Evolutionary conservation across 2,113 vertebrate genomes (phyloP).

Genomic region (Prionailurus viverrinus): DNA sequence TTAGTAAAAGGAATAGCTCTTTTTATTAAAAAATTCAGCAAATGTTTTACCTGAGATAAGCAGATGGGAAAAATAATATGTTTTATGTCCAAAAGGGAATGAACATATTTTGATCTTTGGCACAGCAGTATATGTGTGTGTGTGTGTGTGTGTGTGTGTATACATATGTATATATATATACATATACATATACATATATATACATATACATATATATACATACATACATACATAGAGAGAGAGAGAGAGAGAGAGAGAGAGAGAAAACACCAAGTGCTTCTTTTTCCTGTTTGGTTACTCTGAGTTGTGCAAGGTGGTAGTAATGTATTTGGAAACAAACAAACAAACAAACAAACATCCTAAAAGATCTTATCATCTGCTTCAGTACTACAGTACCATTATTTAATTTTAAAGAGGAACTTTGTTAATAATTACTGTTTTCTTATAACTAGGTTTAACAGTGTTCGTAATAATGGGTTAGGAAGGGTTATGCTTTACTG

Average conservation of each 20-base stretch:
- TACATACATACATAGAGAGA: no score
- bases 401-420: not conserved
- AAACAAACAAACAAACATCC: not conserved
- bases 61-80: not conserved
- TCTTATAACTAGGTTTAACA: not conserved
- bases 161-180: no score
- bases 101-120: not conserved
- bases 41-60: slow-evolving; percentile 33
- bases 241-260: no score
- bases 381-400: not conserved
- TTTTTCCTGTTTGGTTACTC: not conserved
- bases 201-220: accelerated
- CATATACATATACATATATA: accelerated
- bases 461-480: not conserved
- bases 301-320: slow-evolving; percentile 2
- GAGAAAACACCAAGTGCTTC: not conserved
- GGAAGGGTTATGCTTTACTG: not conserved
- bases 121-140: not conserved
- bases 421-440: not conserved
- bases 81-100: not conserved
- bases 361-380: not conserved
- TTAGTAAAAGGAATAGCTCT: not conserved
- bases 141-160: no score
- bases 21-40: not conserved
- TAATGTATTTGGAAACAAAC: not conserved